Percentiles rank a stretch among this genome's conserved stretches.
Conservation (phyloP, 2,888 invertebrate species). For the Pandemis corylana region DNA sequence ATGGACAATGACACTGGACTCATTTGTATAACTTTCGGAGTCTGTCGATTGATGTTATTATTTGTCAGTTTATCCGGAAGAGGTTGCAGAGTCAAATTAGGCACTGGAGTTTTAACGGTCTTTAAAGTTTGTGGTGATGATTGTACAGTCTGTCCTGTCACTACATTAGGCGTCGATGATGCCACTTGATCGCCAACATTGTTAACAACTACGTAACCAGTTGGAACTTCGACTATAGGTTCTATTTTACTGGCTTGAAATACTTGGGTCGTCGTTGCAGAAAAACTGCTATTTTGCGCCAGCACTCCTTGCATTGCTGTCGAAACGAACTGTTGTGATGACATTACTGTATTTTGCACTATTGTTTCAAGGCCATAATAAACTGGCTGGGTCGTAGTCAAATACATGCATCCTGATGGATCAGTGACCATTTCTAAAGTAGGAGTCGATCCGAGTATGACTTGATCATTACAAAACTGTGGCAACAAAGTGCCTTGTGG, state of each 20-base stretch:
- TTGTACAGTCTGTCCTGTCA: slow-evolving; percentile 74
- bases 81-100: slow-evolving; percentile 80
- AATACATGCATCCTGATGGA: slow-evolving; percentile 84
- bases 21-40: slow-evolving; percentile 80
- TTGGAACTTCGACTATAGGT: slow-evolving; percentile 90
- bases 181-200: slow-evolving; percentile 80
- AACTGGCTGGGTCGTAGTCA: slow-evolving; percentile 89
- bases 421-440: slow-evolving; percentile 87
- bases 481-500: slow-evolving; percentile 85
- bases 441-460: slow-evolving; percentile 86
- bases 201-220: slow-evolving; percentile 89
- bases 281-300: slow-evolving; percentile 92
- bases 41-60: slow-evolving; percentile 65
- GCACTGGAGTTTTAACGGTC: slow-evolving; percentile 72
- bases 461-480: slow-evolving; percentile 85
- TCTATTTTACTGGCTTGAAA: slow-evolving; percentile 94
- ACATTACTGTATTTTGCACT: slow-evolving; percentile 95
- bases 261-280: slow-evolving; percentile 93
- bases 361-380: slow-evolving; percentile 94
- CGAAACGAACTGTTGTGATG: slow-evolving; percentile 93
- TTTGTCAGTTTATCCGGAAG: slow-evolving; percentile 74
- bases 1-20: slow-evolving; percentile 63
- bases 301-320: slow-evolving; percentile 92
- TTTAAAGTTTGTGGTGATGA: slow-evolving; percentile 74
- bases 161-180: slow-evolving; percentile 74